Evolutionary conservation across 2,797 vertebrate genomes (phyloP).

Genomic region (Aldrovandia affinis): DNA sequence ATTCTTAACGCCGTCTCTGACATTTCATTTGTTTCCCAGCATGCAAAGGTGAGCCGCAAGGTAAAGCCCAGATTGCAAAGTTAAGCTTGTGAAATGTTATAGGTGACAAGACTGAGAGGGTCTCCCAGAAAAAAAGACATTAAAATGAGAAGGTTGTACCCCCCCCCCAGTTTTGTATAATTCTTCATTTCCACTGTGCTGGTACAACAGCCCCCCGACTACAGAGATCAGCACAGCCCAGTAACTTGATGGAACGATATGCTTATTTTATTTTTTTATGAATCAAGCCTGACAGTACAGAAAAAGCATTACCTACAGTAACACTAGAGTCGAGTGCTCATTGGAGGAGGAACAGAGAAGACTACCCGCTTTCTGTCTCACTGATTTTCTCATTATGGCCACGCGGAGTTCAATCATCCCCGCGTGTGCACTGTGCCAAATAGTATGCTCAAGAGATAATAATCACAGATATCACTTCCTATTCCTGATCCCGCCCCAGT

Average conservation of each 20-base stretch:
- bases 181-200: background rate
- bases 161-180: background rate
- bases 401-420: conserved; percentile 45
- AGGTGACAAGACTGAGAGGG: no score
- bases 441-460: conserved; percentile 51
- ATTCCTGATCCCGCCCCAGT: background rate
- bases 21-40: no score
- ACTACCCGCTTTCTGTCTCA: conserved; percentile 47
- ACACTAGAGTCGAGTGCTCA: background rate
- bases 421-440: conserved; percentile 43
- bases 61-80: no score
- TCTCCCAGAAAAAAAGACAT: no score
- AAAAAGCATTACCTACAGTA: background rate
- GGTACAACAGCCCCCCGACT: background rate
- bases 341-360: background rate
- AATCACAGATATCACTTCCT: conserved; percentile 45
- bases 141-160: no score
- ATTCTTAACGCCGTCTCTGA: no score
- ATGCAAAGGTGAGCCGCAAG: no score
- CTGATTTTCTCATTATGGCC: conserved; percentile 57
- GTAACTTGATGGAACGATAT: background rate
- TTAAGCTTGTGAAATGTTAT: no score
- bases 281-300: background rate
- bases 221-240: background rate
- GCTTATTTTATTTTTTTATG: background rate